Conservation (phyloP, 2,797 vertebrate species). For the Eremophila alpestris region DNA sequence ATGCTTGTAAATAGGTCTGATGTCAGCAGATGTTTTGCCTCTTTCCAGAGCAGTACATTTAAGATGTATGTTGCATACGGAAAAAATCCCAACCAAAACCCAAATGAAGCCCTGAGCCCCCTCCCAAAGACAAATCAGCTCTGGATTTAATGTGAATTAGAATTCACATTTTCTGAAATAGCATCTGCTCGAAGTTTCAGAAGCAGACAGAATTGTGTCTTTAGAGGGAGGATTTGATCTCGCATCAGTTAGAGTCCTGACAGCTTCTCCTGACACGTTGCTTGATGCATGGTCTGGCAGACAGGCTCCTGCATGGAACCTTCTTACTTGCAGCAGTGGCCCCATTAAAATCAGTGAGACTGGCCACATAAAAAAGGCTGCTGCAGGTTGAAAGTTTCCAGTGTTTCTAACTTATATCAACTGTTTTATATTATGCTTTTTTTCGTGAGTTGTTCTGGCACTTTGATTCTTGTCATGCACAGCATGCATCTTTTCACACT, state of each 20-base stretch:
- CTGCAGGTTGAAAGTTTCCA: conserved; percentile 7
- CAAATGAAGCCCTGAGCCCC: not conserved
- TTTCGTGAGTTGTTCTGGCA: conserved; percentile 23
- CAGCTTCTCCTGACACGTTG: not conserved
- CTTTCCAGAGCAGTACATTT: not conserved
- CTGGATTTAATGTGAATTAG: not conserved
- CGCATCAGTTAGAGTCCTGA: not conserved
- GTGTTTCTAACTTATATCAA: not conserved
- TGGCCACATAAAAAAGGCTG: not conserved
- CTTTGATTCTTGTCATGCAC: conserved; percentile 21
- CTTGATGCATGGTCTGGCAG: not conserved
- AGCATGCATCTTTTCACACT: conserved; percentile 39
- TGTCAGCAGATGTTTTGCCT: not conserved
- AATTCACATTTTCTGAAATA: not conserved
- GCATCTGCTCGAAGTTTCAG: not conserved
- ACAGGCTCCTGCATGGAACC: not conserved
- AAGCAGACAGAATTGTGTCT: not conserved
- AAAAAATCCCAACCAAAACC: not conserved
- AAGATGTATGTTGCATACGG: not conserved
- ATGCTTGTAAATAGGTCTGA: not conserved
- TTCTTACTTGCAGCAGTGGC: not conserved
- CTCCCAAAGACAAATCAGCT: not conserved
- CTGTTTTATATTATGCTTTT: not conserved
- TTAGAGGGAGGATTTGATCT: conserved; percentile 5
- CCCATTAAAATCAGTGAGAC: not conserved